A percentile compares a stretch with the other conserved stretches of the same genome.
Evolutionary conservation across 2,888 invertebrate species (phyloP).

Genomic region (Cosmorhoe ocellata): DNA sequence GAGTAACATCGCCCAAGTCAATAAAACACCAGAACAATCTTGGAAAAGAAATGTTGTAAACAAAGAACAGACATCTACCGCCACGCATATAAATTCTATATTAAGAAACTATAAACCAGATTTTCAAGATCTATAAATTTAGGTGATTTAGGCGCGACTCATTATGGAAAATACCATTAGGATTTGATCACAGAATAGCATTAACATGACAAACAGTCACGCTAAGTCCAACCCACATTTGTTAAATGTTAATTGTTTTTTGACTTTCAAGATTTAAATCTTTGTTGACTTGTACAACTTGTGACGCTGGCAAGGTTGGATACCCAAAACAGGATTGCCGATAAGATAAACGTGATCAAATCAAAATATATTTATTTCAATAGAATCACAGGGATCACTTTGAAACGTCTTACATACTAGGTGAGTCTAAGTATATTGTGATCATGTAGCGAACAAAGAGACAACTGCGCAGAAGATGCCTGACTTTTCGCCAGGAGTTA

Average conservation of each 20-base stretch:
- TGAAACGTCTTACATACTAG: no score
- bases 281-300: slow-evolving; percentile 35
- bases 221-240: slow-evolving; percentile 5
- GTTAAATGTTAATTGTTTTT: slow-evolving; percentile 30
- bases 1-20: no score
- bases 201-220: neutral
- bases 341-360: slow-evolving; percentile 10
- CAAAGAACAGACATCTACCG: no score
- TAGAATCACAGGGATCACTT: no score
- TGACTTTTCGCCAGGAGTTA: neutral
- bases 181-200: slow-evolving; percentile 10
- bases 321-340: slow-evolving; percentile 22
- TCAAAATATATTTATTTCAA: no score
- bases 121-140: slow-evolving; percentile 7
- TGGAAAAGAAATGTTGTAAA: no score
- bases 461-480: neutral
- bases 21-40: no score
- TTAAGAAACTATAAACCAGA: slow-evolving; percentile 14
- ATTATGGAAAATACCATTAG: slow-evolving; percentile 27
- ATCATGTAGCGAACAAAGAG: slow-evolving; percentile 7
- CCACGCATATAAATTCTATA: slow-evolving; percentile 8
- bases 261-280: slow-evolving; percentile 30
- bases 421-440: no score
- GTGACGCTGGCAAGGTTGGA: slow-evolving; percentile 18
- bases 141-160: neutral